A percentile compares a stretch with the other conserved stretches of the same genome.
Evolutionary conservation across 2,113 vertebrate species (phyloP).

Genomic region (Bubo scandiacus): DNA sequence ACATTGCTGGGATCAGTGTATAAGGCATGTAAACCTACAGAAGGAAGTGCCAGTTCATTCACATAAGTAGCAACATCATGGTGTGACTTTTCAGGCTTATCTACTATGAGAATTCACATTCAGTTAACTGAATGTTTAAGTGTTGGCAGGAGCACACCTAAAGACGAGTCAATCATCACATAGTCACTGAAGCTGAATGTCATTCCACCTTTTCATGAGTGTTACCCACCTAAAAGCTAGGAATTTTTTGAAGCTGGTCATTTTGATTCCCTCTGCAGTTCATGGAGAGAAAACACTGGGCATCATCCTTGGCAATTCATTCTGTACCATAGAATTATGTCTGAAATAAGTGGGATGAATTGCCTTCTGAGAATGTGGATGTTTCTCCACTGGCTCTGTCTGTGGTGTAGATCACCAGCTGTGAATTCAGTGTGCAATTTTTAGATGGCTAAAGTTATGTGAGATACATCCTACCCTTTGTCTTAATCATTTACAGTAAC

Average conservation of each 20-base stretch:
- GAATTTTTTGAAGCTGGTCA: not conserved
- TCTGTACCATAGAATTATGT: not conserved
- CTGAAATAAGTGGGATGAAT: not conserved
- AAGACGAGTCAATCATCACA: not conserved
- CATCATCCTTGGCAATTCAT: not conserved
- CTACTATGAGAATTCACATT: accelerated
- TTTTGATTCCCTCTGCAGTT: not conserved
- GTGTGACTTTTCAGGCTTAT: not conserved
- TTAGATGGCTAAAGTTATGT: not conserved
- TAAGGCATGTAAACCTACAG: not conserved
- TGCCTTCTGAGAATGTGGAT: not conserved
- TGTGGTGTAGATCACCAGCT: not conserved
- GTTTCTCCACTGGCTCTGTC: not conserved
- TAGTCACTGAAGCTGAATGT: not conserved
- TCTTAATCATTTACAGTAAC: not conserved
- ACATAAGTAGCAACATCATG: not conserved
- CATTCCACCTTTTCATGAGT: not conserved
- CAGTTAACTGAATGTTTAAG: not conserved
- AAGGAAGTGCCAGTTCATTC: not conserved
- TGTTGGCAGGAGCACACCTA: not conserved
- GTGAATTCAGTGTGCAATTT: not conserved
- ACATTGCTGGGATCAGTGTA: not conserved
- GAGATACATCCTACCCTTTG: not conserved
- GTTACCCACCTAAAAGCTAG: not conserved
- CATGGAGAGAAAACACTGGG: not conserved